Evolutionary conservation across 2,797 vertebrate species (phyloP).

Genomic region (Lepidocolaptes lacrymiger): DNA sequence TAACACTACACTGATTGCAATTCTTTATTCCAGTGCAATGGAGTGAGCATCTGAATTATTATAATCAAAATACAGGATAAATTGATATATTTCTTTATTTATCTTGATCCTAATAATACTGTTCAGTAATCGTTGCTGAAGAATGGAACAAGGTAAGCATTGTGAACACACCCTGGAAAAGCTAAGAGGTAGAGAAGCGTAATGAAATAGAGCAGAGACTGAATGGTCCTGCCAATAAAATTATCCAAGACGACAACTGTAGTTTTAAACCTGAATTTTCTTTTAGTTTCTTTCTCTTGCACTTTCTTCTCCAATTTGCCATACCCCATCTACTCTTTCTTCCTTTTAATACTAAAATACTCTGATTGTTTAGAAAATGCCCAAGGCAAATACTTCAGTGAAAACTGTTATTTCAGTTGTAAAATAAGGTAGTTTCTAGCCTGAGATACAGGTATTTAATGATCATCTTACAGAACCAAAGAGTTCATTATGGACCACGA

Average conservation of each 20-base stretch:
- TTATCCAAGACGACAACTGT: neutral
- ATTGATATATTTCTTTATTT: conserved; percentile 40
- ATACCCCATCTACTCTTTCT: neutral
- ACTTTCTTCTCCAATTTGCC: neutral
- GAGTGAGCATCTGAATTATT: conserved; percentile 39
- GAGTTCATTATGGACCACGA: neutral
- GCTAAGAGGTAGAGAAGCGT: neutral
- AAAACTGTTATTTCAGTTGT: neutral
- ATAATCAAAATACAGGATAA: conserved; percentile 10
- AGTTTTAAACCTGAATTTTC: neutral
- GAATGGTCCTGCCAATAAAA: conserved; percentile 37
- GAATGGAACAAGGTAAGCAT: neutral
- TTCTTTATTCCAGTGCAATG: neutral
- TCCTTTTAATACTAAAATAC: neutral
- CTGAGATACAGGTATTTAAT: neutral
- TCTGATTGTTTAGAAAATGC: neutral
- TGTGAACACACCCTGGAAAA: conserved; percentile 20
- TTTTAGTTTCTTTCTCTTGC: neutral
- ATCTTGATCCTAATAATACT: neutral
- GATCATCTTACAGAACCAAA: neutral
- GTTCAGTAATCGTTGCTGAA: conserved; percentile 21
- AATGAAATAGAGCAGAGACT: conserved; percentile 45
- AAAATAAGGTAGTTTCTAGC: neutral
- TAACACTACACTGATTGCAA: neutral
- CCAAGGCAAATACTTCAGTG: neutral